Percentiles rank a stretch among this genome's conserved stretches.
phyloP scores from a whole-genome alignment of 2,888 invertebrate genomes.

The Clusia tigrina region DNA sequence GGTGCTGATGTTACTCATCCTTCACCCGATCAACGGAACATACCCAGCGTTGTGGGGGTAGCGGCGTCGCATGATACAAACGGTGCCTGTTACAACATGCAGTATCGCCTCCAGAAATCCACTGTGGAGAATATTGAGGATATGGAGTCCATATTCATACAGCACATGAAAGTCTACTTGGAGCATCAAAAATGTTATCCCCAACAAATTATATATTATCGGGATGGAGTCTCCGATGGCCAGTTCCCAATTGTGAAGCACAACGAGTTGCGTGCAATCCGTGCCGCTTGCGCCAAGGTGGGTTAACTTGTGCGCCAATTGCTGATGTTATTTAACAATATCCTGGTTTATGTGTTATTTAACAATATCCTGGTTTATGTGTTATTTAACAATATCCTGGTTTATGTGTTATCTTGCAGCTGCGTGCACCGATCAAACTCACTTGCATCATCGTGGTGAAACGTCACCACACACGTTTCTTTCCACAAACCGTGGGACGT shows the following conservation, averaged over 20 bases:
- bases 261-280: conserved; percentile 74
- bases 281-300: conserved; percentile 71
- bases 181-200: conserved; percentile 61
- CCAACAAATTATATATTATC: conserved; percentile 75
- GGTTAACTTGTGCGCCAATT: conserved; percentile 13
- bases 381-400: no score
- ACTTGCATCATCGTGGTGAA: conserved; percentile 96
- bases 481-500: conserved; percentile 45
- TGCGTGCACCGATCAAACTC: conserved; percentile 72
- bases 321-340: neutral
- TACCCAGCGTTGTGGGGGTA: conserved; percentile 75
- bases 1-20: conserved; percentile 96
- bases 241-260: conserved; percentile 73
- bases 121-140: conserved; percentile 79
- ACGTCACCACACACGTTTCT: conserved; percentile 88
- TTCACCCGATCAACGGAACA: conserved; percentile 72
- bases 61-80: conserved; percentile 76
- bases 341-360: no score
- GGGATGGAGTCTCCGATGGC: conserved; percentile 90
- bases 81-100: conserved; percentile 77
- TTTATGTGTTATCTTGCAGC: conserved; percentile 35
- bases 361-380: no score
- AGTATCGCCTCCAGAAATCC: conserved; percentile 79
- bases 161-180: conserved; percentile 72
- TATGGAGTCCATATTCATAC: conserved; percentile 72